phyloP scores from a whole-genome alignment of 2,888 invertebrate species.

The Lycocerus yunnanus region DNA sequence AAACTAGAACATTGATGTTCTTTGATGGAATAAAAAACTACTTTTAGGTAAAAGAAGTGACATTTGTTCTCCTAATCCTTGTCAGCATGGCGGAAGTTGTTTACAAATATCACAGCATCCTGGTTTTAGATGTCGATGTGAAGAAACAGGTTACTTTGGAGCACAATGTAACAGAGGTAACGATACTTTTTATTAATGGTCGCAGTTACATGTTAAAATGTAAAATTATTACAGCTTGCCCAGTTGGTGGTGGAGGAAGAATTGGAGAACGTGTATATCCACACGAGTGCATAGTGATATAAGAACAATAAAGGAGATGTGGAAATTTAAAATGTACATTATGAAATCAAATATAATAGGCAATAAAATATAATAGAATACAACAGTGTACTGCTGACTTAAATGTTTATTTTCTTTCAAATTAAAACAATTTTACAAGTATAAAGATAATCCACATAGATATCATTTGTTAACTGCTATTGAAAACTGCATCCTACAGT shows the following conservation, averaged over 20 bases:
- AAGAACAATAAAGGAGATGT: slow-evolving; percentile 42
- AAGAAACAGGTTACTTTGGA: slow-evolving; percentile 76
- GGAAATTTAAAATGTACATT: slow-evolving; percentile 9
- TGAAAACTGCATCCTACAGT: slow-evolving; percentile 54
- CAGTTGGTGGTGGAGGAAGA: slow-evolving; percentile 57
- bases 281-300: slow-evolving; percentile 73
- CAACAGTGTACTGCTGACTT: slow-evolving; percentile 22
- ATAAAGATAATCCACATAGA: slow-evolving; percentile 55
- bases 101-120: slow-evolving; percentile 68
- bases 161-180: slow-evolving; percentile 71
- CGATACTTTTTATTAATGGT: slow-evolving; percentile 25
- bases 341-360: not conserved
- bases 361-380: slow-evolving; percentile 4
- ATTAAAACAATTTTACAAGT: slow-evolving; percentile 56
- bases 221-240: slow-evolving; percentile 66
- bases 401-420: slow-evolving; percentile 54
- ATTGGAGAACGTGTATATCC: slow-evolving; percentile 59
- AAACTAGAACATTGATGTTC: not conserved
- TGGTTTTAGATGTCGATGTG: slow-evolving; percentile 71
- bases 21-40: not conserved
- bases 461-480: slow-evolving; percentile 45
- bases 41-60: slow-evolving; percentile 59
- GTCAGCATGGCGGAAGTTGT: slow-evolving; percentile 68
- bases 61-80: slow-evolving; percentile 68
- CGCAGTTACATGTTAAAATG: not conserved